Conservation (phyloP, 2,888 invertebrate species). For the Perdita meconis region DNA sequence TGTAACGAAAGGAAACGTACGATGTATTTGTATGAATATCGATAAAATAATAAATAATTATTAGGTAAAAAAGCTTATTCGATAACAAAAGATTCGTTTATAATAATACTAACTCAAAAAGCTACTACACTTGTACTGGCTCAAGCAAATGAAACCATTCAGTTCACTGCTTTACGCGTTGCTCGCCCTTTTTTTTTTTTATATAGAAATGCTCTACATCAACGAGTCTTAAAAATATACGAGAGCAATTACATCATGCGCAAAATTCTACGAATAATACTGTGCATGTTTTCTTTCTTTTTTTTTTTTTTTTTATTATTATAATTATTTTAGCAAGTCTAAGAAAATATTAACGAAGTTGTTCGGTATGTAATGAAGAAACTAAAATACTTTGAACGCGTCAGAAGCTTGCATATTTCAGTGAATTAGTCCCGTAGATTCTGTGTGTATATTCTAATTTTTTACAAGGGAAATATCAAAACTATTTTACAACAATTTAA, state of each 20-base stretch:
- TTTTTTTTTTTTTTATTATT: conserved; percentile 8
- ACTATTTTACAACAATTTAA: too few species aligned
- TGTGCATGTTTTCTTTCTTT: conserved; percentile 44
- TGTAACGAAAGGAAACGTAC: conserved; percentile 16
- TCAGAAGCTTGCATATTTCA: conserved; percentile 22
- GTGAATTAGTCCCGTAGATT: conserved; percentile 30
- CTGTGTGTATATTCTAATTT: conserved; percentile 14
- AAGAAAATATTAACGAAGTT: conserved; percentile 34
- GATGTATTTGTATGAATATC: conserved; percentile 40
- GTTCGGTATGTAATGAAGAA: conserved; percentile 36
- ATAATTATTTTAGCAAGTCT: conserved; percentile 51
- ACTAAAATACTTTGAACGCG: conserved; percentile 27
- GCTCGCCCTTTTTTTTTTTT: conserved; percentile 7
- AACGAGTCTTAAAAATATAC: conserved; percentile 44
- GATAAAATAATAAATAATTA: conserved; percentile 75
- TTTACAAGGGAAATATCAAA: too few species aligned
- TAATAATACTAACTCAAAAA: conserved; percentile 61
- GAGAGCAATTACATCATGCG: conserved; percentile 49
- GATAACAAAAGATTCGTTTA: conserved; percentile 48
- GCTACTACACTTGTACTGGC: conserved; percentile 67
- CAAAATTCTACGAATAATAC: conserved; percentile 67
- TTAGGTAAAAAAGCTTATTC: conserved; percentile 57
- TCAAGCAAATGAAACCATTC: conserved; percentile 45
- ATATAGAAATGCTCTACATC: conserved; percentile 36
- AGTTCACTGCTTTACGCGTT: conserved; percentile 32